phyloP scores from a whole-genome alignment of 2,797 vertebrate species.

The Chelonia mydas region DNA sequence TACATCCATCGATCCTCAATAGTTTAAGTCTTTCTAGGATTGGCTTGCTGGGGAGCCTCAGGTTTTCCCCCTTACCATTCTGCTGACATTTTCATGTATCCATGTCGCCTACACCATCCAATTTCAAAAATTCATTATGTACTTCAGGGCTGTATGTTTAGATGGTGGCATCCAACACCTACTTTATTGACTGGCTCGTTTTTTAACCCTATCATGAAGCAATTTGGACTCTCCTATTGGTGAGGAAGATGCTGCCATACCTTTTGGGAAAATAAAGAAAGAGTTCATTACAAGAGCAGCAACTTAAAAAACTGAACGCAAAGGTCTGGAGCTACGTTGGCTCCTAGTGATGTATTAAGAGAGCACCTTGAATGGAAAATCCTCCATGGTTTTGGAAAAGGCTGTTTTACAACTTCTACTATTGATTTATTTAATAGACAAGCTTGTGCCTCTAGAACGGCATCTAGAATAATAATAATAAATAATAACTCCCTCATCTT shows the following conservation, averaged over 20 bases:
- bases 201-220: background rate
- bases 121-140: background rate
- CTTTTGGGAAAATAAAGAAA: conserved; percentile 13
- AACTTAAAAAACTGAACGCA: background rate
- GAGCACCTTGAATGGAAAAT: background rate
- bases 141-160: background rate
- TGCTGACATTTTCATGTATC: background rate
- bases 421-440: conserved; percentile 25
- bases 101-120: background rate
- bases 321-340: background rate
- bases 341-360: background rate
- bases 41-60: background rate
- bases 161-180: background rate
- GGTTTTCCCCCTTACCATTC: background rate
- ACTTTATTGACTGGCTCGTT: background rate
- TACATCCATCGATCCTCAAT: too few species aligned
- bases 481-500: background rate
- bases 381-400: conserved; percentile 38
- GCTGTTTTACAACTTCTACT: background rate
- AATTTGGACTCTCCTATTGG: background rate
- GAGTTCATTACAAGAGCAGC: background rate
- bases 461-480: background rate
- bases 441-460: background rate
- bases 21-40: background rate
- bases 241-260: background rate